Evolutionary conservation across 1,140 invertebrate genomes (phyloP).

Genomic region (Grapholita molesta): DNA sequence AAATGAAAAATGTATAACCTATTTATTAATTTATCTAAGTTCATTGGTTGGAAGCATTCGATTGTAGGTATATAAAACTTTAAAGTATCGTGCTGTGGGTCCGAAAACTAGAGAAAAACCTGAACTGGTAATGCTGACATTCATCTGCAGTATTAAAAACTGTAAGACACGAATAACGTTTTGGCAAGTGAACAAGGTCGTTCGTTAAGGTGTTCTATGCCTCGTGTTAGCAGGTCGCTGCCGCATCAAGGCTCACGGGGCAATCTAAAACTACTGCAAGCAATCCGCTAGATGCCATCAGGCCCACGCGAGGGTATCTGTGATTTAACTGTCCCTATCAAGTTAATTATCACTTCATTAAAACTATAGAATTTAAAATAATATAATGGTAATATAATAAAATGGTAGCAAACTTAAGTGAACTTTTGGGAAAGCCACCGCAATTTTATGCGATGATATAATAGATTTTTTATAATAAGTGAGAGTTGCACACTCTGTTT

Average conservation of each 20-base stretch:
- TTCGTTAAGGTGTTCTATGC: not conserved
- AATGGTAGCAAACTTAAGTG: no score
- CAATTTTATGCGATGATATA: no score
- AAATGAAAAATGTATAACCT: no score
- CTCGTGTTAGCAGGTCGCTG: not conserved
- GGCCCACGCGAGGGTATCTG: constrained; percentile 24
- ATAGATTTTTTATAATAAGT: no score
- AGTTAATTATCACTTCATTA: no score
- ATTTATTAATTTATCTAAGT: no score
- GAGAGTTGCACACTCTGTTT: no score
- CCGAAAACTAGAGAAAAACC: not conserved
- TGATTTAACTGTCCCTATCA: not conserved
- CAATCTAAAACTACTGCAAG: not conserved
- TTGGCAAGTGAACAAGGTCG: constrained; percentile 4
- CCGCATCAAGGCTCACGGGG: not conserved
- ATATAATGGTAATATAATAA: no score
- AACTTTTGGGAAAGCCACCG: no score
- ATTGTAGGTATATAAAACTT: not conserved
- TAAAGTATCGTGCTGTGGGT: not conserved
- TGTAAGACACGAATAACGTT: not conserved
- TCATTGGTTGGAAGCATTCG: no score
- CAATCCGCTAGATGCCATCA: constrained; percentile 22
- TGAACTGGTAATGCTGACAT: not conserved
- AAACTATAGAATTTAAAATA: no score
- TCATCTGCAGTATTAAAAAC: not conserved